Evolutionary conservation across 2,113 vertebrate genomes (phyloP).

Genomic region (Scomber colias): DNA sequence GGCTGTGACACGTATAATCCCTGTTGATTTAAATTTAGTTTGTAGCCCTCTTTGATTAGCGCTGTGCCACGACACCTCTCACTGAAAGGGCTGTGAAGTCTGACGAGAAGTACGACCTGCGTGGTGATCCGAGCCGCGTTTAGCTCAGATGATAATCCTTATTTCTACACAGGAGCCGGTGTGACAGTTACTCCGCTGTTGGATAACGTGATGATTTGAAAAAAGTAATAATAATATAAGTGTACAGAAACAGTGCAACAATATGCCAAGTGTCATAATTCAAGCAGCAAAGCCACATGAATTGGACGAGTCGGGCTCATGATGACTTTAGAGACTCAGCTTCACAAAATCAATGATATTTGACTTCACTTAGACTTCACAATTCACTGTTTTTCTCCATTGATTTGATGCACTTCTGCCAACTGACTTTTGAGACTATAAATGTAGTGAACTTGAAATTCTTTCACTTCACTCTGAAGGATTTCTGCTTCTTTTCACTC

Average conservation of each 20-base stretch:
- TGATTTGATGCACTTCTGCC: too few relatives aligned
- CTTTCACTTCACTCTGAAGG: too few relatives aligned
- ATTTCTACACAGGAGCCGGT: neutral
- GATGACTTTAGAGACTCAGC: too few relatives aligned
- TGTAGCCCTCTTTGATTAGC: constrained; percentile 53
- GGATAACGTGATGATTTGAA: neutral
- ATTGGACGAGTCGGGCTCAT: too few relatives aligned
- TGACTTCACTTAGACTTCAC: too few relatives aligned
- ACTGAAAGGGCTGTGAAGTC: constrained; percentile 15
- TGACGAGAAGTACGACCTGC: neutral
- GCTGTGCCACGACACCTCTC: constrained; percentile 6
- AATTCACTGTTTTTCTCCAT: too few relatives aligned
- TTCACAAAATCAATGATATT: too few relatives aligned
- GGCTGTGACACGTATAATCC: constrained; percentile 54
- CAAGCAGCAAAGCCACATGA: too few relatives aligned
- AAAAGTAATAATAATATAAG: too few relatives aligned
- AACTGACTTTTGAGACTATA: too few relatives aligned
- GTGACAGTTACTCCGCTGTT: neutral
- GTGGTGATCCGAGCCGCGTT: neutral
- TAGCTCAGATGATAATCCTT: constrained; percentile 6
- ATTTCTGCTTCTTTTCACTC: too few relatives aligned
- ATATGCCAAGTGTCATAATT: neutral
- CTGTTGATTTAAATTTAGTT: constrained; percentile 53
- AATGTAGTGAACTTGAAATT: too few relatives aligned
- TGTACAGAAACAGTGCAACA: neutral